Conservation (phyloP, 1,140 invertebrate species). For the Macrotrachela quadricornifera region DNA sequence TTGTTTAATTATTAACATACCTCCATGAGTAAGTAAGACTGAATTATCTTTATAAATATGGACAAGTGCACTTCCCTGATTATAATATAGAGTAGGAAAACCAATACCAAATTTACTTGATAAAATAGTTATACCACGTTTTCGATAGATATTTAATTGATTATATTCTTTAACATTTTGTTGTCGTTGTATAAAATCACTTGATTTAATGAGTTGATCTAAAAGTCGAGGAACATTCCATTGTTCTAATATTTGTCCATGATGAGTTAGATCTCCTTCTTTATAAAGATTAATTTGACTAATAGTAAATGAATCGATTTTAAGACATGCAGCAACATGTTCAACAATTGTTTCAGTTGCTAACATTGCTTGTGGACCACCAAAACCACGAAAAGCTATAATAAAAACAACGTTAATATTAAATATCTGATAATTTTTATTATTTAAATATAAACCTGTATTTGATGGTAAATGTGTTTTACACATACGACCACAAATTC, state of each 20-base stretch:
- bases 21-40: slow-evolving; percentile 67
- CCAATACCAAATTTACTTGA: slow-evolving; percentile 74
- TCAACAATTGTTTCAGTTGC: slow-evolving; percentile 20
- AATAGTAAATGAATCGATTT: slow-evolving; percentile 27
- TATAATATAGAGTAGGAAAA: slow-evolving; percentile 54
- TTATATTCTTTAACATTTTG: slow-evolving; percentile 47
- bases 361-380: slow-evolving; percentile 25
- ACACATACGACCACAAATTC: slow-evolving; percentile 17
- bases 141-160: slow-evolving; percentile 57
- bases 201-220: slow-evolving; percentile 49
- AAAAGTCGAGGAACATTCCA: slow-evolving; percentile 59
- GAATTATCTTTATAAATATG: slow-evolving; percentile 73
- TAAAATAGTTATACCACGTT: slow-evolving; percentile 58
- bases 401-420: not conserved
- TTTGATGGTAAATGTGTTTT: slow-evolving; percentile 30
- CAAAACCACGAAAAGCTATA: slow-evolving; percentile 29
- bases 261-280: slow-evolving; percentile 55
- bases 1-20: too few species aligned
- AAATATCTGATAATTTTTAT: not conserved
- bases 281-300: slow-evolving; percentile 54
- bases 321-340: slow-evolving; percentile 17
- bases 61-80: slow-evolving; percentile 67
- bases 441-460: slow-evolving; percentile 14
- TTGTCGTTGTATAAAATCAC: slow-evolving; percentile 43
- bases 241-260: slow-evolving; percentile 47